Base-by-base conservation (phyloP, 2,797 vertebrate genomes). In the Tokudaia muenninki region DNA sequence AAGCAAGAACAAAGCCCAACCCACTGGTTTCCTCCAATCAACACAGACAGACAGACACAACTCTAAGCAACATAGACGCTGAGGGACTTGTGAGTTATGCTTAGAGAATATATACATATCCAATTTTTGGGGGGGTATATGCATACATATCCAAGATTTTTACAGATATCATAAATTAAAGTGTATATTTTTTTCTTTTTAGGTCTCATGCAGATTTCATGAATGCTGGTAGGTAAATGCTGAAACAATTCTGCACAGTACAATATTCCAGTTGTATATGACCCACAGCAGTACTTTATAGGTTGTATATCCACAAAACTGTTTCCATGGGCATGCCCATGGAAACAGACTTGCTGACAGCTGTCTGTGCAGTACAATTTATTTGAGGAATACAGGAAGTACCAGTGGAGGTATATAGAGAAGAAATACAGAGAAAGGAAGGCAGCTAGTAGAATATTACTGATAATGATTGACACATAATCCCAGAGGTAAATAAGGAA, bases 101-200 rank as follows among this genome's bases (percentile, higher is more conserved):
- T 95, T 95, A 87, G 94, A 92, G 80, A 92, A 37, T 37, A 21
- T 72, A 59, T 57, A 3, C 78, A 86, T 44, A 24, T 13, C 29
- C 21, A 84, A 12, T 19, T n/a, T 17, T 67, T 70, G 19, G 67
- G 16, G 19, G 67, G 16, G 19, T 70, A 70, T 19, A 59, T 55
- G 3, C 81, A 86, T 55, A 5, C 81, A 86, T 37, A 29, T 8
- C 44, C 26, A 84, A 24, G 10, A 55, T n/a, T 21, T 80, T 97
- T 83, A 59, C 5, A 80, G 81, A 90, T 82, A 37, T 84, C 83
- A 37, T 92, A 77, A 87, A 84, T 92, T 95, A 87, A 96, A 86
- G 8, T 96, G 52, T 91, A 75, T 80, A 21, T 21, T 52, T 70
- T 31, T 72, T 57, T 79, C 16, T 90, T 93, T 91, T 90, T 81